Percentiles rank a stretch among this genome's conserved stretches.
Conservation (phyloP, 2,888 invertebrate species). For the Stenurella melanura region DNA sequence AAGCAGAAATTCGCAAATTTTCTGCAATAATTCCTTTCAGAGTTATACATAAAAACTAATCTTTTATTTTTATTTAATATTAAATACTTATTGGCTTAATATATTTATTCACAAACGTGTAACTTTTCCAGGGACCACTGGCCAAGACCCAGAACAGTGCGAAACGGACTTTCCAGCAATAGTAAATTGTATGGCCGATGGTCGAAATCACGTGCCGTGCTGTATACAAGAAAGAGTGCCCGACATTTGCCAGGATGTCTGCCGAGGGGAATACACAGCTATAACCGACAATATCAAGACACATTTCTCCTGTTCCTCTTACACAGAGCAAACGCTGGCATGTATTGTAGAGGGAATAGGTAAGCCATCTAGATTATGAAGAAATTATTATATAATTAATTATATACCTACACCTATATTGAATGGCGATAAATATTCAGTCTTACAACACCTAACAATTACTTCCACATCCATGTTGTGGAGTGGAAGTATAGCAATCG, state of each 20-base stretch:
- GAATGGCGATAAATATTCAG: too few species aligned
- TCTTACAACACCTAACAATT: too few species aligned
- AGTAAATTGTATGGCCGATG: conserved; percentile 87
- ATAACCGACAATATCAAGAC: conserved; percentile 89
- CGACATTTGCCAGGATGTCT: conserved; percentile 90
- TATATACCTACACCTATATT: too few species aligned
- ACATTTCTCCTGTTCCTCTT: conserved; percentile 88
- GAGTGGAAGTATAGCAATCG: too few species aligned
- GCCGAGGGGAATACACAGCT: conserved; percentile 88
- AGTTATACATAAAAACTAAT: too few species aligned
- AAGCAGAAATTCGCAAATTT: too few species aligned
- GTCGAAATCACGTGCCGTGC: conserved; percentile 90
- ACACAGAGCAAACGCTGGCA: conserved; percentile 87
- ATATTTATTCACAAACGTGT: too few species aligned
- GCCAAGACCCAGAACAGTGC: conserved; percentile 87
- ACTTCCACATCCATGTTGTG: too few species aligned
- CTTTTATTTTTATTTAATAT: too few species aligned
- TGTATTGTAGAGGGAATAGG: conserved; percentile 89
- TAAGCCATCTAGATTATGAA: conserved; percentile 63
- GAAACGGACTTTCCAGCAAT: conserved; percentile 88
- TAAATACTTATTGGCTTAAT: too few species aligned
- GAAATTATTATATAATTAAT: too few species aligned
- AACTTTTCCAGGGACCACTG: conserved; percentile 78
- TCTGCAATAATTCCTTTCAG: too few species aligned
- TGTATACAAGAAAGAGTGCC: conserved; percentile 88